These are phyloP conservation scores for Drosophila melanica DNA, from an alignment of 1,140 invertebrate species.

Conservation along the genomic window DNA sequence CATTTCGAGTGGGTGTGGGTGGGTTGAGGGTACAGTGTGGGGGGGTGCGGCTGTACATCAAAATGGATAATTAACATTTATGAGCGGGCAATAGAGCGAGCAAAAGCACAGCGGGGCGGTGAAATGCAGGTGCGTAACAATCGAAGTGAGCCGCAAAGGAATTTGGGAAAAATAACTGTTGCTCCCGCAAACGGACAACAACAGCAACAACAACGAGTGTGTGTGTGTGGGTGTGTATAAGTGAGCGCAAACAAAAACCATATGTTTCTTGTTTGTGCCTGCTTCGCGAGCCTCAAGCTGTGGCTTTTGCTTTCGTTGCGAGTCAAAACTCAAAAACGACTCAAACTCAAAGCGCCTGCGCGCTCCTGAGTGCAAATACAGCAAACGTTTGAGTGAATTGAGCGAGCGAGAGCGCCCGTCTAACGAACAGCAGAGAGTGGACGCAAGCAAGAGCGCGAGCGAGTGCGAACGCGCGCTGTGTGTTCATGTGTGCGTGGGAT, in stretches of 20 bases:
- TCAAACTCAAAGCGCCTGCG: constrained; percentile 60
- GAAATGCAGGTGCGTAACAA: constrained; percentile 36
- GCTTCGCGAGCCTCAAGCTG: constrained; percentile 24
- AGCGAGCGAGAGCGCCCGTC: constrained; percentile 10
- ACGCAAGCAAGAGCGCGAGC: neutral
- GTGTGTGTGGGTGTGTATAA: constrained; percentile 29
- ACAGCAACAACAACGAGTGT: constrained; percentile 13
- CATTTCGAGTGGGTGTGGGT: constrained; percentile 14
- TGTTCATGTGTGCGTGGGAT: constrained; percentile 55
- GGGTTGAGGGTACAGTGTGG: neutral
- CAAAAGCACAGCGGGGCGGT: constrained; percentile 24
- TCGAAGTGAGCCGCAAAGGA: constrained; percentile 55
- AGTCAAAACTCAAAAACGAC: constrained; percentile 53
- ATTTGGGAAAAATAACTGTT: constrained; percentile 71
- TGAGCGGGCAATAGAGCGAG: constrained; percentile 66
- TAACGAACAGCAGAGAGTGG: neutral
- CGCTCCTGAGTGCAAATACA: constrained; percentile 33
- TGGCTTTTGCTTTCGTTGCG: constrained; percentile 77
- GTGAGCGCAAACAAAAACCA: constrained; percentile 77
- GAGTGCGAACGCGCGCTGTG: constrained; percentile 4
- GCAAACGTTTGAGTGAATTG: neutral
- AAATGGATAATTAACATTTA: constrained; percentile 77
- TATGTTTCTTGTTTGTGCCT: constrained; percentile 69
- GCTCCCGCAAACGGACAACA: constrained; percentile 51
- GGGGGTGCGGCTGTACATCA: constrained; percentile 38